Conservation (phyloP, 2,888 invertebrate species). For the Napeogenes inachia region DNA sequence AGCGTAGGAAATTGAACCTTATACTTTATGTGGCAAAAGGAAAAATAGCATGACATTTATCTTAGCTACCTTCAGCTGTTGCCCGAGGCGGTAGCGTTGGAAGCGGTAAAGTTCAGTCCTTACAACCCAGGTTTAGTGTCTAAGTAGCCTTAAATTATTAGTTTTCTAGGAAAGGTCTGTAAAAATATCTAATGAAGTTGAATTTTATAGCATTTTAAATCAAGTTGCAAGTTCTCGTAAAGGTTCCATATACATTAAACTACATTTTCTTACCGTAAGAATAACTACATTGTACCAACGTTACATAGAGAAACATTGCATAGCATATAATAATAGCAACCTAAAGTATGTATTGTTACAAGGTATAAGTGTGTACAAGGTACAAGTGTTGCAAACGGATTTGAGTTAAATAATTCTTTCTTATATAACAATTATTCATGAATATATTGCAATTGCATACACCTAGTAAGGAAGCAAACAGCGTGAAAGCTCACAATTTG, state of each 20-base stretch:
- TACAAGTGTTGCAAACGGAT: too few relatives aligned
- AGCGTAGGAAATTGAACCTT: conserved; percentile 11
- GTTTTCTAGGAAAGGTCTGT: conserved; percentile 18
- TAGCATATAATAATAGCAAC: too few relatives aligned
- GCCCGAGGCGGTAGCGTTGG: conserved; percentile 24
- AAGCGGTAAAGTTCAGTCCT: conserved; percentile 32
- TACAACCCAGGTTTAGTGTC: conserved; percentile 32
- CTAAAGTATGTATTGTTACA: too few relatives aligned
- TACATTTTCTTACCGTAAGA: conserved; percentile 12
- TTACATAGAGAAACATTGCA: too few relatives aligned
- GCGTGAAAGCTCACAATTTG: conserved; percentile 67
- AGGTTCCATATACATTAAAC: background rate
- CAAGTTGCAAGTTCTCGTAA: conserved; percentile 4
- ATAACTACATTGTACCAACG: conserved; percentile 1
- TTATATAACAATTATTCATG: background rate
- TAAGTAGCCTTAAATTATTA: conserved; percentile 24
- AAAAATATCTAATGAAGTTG: conserved; percentile 25
- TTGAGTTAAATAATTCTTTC: background rate
- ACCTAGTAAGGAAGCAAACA: conserved; percentile 47
- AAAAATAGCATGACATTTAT: background rate
- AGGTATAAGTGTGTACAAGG: too few relatives aligned
- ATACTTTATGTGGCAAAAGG: background rate
- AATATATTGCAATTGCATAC: background rate
- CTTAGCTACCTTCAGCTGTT: conserved; percentile 20
- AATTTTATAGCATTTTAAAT: conserved; percentile 16